Evolutionary conservation across 2,888 invertebrate species (phyloP), one percentile per base, ranked within the genome.

Genomic region (Protodeltote pygarga): DNA sequence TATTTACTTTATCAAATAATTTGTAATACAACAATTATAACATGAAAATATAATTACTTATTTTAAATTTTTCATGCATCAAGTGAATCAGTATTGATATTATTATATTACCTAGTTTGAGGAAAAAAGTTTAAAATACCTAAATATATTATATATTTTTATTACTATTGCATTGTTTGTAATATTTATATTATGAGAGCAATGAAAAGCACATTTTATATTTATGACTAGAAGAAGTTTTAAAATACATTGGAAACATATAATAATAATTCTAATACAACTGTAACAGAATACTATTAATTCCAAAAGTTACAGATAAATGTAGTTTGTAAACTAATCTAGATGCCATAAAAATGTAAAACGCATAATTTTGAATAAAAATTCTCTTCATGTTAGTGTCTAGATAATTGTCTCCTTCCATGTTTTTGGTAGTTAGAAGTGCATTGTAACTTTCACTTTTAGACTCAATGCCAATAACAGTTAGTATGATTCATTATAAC

Each of bases 361-460:
- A 57, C 52, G 34, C 38, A 44, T 33, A 28, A 42, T 50, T 33
- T 34, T 3, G 5, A 38, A 38, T 45, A 49, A 53, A 40, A 63
- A 63, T 27, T 49, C 38, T 48, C 33, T 39, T 38, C 53, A 58
- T 63, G 60, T 59, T 60, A 48, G 48, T 52, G 21, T 61, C 74
- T 78, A 77, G 75, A 73, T 78, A 79, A 79, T 81, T 75, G 75
- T 77, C 68, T 70, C 58, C 74, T 68, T 80, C 75, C 75, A 79
- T 83, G 79, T 80, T 83, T 82, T 83, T 72, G 75, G 77, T 74
- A 73, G 76, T 73, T 71, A 73, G 74, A 72, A 78, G 80, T 83
- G 83, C 81, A 85, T 77, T 76, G 73, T 73, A 65, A 90, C 91
- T 91, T 91, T 91, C 91, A 91, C 91, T 91, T 90, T 86, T 87